These are phyloP conservation scores for Diploptera punctata DNA, from an alignment of 2,888 invertebrate genomes.

Conservation along the genomic window DNA sequence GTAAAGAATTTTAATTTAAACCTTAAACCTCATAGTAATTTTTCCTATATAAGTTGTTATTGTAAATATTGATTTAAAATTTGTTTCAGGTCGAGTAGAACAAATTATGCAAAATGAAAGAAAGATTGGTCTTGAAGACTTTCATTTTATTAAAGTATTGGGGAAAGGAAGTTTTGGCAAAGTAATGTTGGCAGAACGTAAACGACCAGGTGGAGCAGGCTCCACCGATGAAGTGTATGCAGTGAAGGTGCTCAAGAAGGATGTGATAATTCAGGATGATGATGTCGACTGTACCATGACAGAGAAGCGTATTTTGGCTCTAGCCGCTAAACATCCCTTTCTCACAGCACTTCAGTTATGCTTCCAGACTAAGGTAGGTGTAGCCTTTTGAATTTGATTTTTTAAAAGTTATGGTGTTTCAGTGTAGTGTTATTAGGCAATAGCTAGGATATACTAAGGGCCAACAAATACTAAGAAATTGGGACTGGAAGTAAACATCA, in stretches of 20 bases:
- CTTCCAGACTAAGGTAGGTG: conserved; percentile 88
- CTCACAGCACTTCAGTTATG: conserved; percentile 96
- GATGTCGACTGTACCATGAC: conserved; percentile 99
- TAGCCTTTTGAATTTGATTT: too few species aligned
- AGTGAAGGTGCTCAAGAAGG: conserved; percentile 93
- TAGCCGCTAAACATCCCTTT: conserved; percentile 98
- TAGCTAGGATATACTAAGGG: too few species aligned
- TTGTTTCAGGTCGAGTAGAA: conserved; percentile 7
- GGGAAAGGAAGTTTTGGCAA: conserved; percentile 99
- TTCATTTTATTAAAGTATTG: conserved; percentile 97
- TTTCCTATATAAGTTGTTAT: too few species aligned
- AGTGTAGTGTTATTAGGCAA: too few species aligned
- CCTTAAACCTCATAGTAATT: too few species aligned
- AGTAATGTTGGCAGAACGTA: conserved; percentile 96
- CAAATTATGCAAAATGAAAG: conserved; percentile 35
- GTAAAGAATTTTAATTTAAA: too few species aligned
- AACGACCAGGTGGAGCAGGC: conserved; percentile 59
- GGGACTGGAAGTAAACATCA: too few species aligned
- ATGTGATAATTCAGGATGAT: conserved; percentile 98
- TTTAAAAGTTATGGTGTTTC: too few species aligned
- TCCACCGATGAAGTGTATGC: conserved; percentile 87
- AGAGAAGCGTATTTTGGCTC: conserved; percentile 94
- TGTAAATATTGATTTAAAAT: too few species aligned
- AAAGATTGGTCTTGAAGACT: conserved; percentile 79
- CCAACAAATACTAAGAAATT: too few species aligned